Percentiles rank a stretch among this genome's conserved stretches.
phyloP scores from a whole-genome alignment of 2,113 vertebrate genomes.

The Pelusios castaneus region DNA sequence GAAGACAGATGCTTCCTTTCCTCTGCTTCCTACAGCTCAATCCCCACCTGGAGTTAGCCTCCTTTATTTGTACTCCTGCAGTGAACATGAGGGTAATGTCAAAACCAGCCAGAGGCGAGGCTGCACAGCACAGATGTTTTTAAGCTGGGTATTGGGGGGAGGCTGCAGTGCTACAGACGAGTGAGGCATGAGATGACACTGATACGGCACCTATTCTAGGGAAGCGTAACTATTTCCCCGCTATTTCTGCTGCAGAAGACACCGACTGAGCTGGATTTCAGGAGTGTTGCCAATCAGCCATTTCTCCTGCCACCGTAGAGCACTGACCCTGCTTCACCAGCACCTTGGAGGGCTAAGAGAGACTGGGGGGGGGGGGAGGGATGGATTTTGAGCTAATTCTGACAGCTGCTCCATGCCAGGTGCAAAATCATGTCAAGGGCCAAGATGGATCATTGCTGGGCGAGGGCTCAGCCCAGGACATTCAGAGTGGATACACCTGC shows the following conservation, averaged over 20 bases:
- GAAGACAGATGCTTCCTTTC: not conserved
- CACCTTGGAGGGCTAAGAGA: too few relatives aligned
- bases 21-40: not conserved
- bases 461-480: not conserved
- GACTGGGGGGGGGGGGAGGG: too few relatives aligned
- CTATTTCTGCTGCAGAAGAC: not conserved
- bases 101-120: not conserved
- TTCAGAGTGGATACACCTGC: not conserved
- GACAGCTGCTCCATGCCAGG: not conserved
- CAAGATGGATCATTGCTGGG: not conserved
- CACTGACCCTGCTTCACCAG: too few relatives aligned
- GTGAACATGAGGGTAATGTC: not conserved
- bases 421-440: not conserved
- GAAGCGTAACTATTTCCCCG: not conserved
- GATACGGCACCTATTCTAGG: not conserved
- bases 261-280: not conserved
- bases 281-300: not conserved
- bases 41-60: not conserved
- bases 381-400: too few relatives aligned
- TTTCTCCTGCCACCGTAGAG: not conserved
- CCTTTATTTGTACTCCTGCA: not conserved
- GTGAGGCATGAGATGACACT: not conserved
- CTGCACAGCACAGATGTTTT: not conserved
- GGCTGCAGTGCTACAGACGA: not conserved
- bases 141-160: not conserved